Evolutionary conservation across 2,113 vertebrate genomes (phyloP).

Genomic region (Collichthys lucidus): DNA sequence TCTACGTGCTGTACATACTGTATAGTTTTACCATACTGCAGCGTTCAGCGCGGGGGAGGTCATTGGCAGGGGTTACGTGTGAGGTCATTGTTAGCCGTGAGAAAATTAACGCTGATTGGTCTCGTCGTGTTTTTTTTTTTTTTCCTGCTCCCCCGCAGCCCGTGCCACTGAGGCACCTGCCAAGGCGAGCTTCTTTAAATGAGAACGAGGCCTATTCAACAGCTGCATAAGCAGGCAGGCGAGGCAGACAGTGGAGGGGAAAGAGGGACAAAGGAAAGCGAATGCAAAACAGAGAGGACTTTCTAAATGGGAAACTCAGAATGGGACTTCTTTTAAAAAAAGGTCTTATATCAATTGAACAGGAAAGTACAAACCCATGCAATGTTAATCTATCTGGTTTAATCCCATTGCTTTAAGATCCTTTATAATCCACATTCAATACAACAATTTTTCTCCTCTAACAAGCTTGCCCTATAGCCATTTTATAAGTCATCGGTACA

Average conservation of each 20-base stretch:
- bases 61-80: constrained; percentile 64
- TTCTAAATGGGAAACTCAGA: constrained; percentile 70
- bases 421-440: constrained; percentile 83
- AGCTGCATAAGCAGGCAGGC: constrained; percentile 71
- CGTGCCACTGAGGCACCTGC: constrained; percentile 70
- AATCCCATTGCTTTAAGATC: constrained; percentile 81
- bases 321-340: constrained; percentile 70
- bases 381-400: constrained; percentile 83
- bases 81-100: constrained; percentile 69
- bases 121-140: constrained; percentile 45
- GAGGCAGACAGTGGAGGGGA: constrained; percentile 55
- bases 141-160: constrained; percentile 44
- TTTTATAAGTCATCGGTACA: constrained; percentile 64
- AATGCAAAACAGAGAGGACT: constrained; percentile 70
- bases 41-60: constrained; percentile 55
- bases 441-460: constrained; percentile 76
- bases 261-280: constrained; percentile 64
- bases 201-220: constrained; percentile 74
- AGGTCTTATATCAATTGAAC: constrained; percentile 82
- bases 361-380: constrained; percentile 77
- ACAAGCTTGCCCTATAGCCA: constrained; percentile 77
- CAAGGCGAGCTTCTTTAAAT: constrained; percentile 68
- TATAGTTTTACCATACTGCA: constrained; percentile 64
- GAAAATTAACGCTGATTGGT: constrained; percentile 76
- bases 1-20: constrained; percentile 78